Evolutionary conservation across 2,888 invertebrate genomes (phyloP), one percentile per base, ranked within the genome.

Genomic region (Apamea epomidion): DNA sequence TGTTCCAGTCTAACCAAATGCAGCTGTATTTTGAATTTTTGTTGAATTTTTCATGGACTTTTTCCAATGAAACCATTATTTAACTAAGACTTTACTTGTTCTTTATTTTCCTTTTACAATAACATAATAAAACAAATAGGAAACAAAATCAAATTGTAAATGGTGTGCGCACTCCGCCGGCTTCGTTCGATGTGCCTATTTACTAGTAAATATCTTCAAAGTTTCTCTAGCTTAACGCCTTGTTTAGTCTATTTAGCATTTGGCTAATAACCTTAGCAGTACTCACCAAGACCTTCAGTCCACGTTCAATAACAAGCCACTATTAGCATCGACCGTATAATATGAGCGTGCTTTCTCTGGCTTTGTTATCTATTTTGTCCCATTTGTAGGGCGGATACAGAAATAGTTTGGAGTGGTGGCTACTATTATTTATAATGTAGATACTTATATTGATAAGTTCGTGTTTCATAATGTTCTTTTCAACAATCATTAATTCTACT

Each of bases 331-430:
- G 42, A 78, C 79, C 76, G 69, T 80, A 78, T 80, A 82, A 81
- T 77, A 73, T 65, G 51, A 60, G 73, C 65, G 42, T 70, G 80
- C 88, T 89, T 90, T 90, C 87, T 90, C 82, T 45, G 73, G 37
- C 78, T 81, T 87, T 81, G 82, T 86, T 80, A 79, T 80, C 76
- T 78, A 64, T 51, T 81, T 78, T 71, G 88, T 81, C 67, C 79
- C 71, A 72, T 70, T 82, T 88, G n/a, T 69, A 42, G 65, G 65
- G 29, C 82, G 85, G 69, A 85, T 78, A 71, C 8, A 68, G 77
- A 78, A 77, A 62, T 69, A 72, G 62, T 71, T 82, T 58, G 37
- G 68, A 69, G n/a, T 74, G 21, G 37, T 37, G 54, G 8, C 45
- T 58, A 21, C 54, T 18, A 64, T 74, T 78, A 32, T 67, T 78